Evolutionary conservation across 1,140 invertebrate species (phyloP).

Genomic region (Musca domestica): DNA sequence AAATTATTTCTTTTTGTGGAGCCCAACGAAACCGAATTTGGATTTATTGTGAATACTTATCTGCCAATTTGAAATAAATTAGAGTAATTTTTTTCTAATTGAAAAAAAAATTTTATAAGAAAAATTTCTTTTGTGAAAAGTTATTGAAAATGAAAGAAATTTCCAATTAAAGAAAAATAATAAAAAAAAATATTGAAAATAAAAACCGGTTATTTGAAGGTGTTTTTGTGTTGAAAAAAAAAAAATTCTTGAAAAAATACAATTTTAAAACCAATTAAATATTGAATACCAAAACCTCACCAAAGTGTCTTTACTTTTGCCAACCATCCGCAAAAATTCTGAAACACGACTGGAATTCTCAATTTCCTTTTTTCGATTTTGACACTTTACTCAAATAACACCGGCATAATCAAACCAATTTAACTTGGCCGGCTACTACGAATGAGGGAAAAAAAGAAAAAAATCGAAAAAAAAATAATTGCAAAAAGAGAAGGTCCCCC

Average conservation of each 20-base stretch:
- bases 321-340: background rate
- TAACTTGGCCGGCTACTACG: background rate
- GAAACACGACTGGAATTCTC: constrained; percentile 1
- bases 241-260: background rate
- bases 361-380: constrained; percentile 1
- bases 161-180: background rate
- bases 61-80: too few relatives aligned
- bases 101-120: too few relatives aligned
- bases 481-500: background rate
- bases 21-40: too few relatives aligned
- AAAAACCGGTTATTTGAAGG: too few relatives aligned
- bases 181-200: background rate
- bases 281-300: background rate
- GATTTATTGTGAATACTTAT: too few relatives aligned
- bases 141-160: too few relatives aligned
- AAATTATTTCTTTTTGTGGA: too few relatives aligned
- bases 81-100: too few relatives aligned
- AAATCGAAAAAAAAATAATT: constrained; percentile 1
- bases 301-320: background rate
- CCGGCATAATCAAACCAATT: background rate
- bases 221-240: constrained; percentile 2
- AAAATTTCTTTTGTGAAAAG: too few relatives aligned
- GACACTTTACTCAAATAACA: background rate
- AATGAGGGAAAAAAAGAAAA: background rate
- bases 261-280: background rate